These are phyloP conservation scores for Chionoecetes opilio DNA, from an alignment of 1,140 invertebrate genomes.

Conservation along the genomic window DNA sequence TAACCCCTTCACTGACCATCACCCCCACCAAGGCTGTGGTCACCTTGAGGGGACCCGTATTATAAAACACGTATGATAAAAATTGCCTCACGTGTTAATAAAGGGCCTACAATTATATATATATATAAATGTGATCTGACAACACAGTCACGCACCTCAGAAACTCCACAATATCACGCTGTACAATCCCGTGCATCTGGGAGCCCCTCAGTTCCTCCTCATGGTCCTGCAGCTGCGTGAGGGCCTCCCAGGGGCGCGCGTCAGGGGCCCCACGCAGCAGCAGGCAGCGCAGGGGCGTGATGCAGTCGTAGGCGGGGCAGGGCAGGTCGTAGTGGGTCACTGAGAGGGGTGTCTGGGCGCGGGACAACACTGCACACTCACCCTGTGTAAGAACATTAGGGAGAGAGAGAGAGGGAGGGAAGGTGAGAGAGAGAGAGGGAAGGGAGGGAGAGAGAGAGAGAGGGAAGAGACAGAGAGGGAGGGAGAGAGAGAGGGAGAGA, in stretches of 20 bases:
- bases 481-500: neutral
- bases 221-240: conserved; percentile 61
- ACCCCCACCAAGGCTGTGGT: too few relatives aligned
- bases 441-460: too few relatives aligned
- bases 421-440: too few relatives aligned
- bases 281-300: conserved; percentile 70
- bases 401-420: too few relatives aligned
- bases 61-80: too few relatives aligned
- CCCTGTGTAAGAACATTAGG: too few relatives aligned
- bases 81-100: too few relatives aligned
- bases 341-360: neutral
- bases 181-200: conserved; percentile 47
- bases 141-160: conserved; percentile 25
- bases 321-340: neutral
- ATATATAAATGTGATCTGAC: too few relatives aligned
- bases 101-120: too few relatives aligned
- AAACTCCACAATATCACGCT: conserved; percentile 45
- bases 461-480: neutral
- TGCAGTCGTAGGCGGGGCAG: conserved; percentile 63
- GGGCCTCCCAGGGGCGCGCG: conserved; percentile 52
- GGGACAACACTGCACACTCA: conserved; percentile 18
- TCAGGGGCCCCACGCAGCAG: conserved; percentile 4
- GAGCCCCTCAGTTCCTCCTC: neutral
- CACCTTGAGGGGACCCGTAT: too few relatives aligned
- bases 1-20: too few relatives aligned